Evolutionary conservation across 2,888 invertebrate species (phyloP), one percentile per base, ranked within the genome.

Genomic region (Catocala fraxini): DNA sequence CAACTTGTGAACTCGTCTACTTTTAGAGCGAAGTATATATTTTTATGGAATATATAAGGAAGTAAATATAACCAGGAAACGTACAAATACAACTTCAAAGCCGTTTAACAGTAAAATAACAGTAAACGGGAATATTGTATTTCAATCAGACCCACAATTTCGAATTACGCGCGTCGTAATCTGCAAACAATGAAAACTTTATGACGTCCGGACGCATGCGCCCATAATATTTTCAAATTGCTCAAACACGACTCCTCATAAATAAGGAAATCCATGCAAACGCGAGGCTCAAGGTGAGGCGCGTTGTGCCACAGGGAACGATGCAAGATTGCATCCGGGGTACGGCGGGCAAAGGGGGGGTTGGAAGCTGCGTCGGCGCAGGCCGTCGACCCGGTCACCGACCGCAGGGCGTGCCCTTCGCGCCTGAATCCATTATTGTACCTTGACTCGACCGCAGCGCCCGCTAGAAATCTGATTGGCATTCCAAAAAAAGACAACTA

Each of bases 381-480:
- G 84, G 83, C 65, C 83, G 80, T 72, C 82, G 86, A 86, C 85
- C 86, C 81, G 86, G 85, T 80, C 86, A 82, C 71, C 76, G 87
- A 85, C 86, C 86, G 77, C 77, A 75, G 82, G 80, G 82, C 82
- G 77, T 73, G 85, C 86, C 84, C 85, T 85, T 81, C 80, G 68
- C 70, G 71, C 67, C 73, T 64, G 61, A 67, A 63, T 65, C 68
- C 70, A 74, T 68, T 68, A 68, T 68, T 74, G 59, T 71, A 70
- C 71, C 71, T 75, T 70, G 73, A 70, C 58, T 67, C 65, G 60
- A 65, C 65, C 63, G 57, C 61, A 69, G 47, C 49, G 59, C 46
- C 60, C 59, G 68, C 65, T 78, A 69, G 74, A 78, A 78, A 72
- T 72, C 51, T 41, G 56, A 62, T 62, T 56, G 59, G 58, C 53